Percentiles rank a stretch among this genome's conserved stretches.
Evolutionary conservation across 2,113 vertebrate genomes (phyloP).

Genomic region (Lophochroa leadbeateri): DNA sequence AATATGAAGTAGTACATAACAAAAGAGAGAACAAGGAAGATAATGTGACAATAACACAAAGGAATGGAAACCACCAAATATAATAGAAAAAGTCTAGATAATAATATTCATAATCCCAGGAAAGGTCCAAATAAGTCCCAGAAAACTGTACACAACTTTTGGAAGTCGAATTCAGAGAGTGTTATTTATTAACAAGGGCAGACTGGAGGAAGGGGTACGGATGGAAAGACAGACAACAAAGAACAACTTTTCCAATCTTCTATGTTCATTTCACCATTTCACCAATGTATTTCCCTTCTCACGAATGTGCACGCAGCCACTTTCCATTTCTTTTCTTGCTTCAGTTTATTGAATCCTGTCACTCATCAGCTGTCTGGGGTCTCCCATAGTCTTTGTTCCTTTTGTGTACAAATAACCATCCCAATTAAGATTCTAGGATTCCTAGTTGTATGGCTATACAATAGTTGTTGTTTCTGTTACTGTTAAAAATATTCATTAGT

Average conservation of each 20-base stretch:
- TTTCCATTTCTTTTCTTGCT: not conserved
- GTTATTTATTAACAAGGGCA: not conserved
- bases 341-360: not conserved
- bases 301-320: rapidly evolving
- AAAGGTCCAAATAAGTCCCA: not conserved
- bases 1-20: not conserved
- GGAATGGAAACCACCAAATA: not conserved
- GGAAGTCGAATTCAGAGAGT: not conserved
- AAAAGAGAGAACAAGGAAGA: not conserved
- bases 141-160: not conserved
- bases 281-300: not conserved
- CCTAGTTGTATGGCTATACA: not conserved
- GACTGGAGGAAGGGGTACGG: not conserved
- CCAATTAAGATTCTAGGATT: not conserved
- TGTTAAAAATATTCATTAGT: not conserved
- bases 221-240: not conserved
- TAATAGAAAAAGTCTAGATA: not conserved
- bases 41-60: not conserved
- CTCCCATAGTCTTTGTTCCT: not conserved
- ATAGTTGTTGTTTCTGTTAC: not conserved
- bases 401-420: not conserved
- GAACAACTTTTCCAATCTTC: not conserved
- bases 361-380: not conserved
- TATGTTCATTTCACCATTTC: not conserved
- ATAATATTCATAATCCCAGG: not conserved